Conservation (phyloP, 1,140 invertebrate species). For the Philotrypesis tridentata region DNA sequence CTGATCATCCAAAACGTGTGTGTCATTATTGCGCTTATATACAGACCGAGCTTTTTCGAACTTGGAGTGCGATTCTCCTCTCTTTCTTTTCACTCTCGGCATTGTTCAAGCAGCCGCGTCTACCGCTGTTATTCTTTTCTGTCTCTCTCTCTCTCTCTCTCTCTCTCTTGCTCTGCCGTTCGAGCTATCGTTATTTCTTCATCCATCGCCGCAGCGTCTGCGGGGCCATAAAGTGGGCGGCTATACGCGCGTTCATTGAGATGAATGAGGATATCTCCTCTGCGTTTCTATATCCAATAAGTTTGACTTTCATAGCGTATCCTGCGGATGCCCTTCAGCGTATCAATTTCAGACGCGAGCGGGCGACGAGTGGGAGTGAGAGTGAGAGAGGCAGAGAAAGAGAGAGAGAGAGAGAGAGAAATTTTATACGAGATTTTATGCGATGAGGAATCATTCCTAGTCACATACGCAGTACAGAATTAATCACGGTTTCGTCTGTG, state of each 20-base stretch:
- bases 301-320: neutral
- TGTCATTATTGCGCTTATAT: no score
- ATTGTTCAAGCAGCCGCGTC: neutral
- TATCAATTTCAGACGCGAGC: neutral
- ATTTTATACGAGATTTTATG: no score
- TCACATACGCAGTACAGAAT: no score
- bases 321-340: neutral
- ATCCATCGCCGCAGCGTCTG: neutral
- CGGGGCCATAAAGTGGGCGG: neutral
- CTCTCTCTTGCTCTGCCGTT: no score
- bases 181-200: neutral
- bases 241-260: neutral
- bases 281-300: neutral
- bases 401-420: no score
- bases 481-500: no score
- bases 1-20: constrained; percentile 7
- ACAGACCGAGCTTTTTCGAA: no score
- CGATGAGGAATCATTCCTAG: no score
- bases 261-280: neutral
- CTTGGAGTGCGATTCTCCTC: neutral
- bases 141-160: no score
- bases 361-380: neutral
- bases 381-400: neutral
- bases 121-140: neutral
- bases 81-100: no score